Percentiles rank a stretch among this genome's conserved stretches.
These are phyloP conservation scores for Oscheius sp. DNA, from an alignment of 2,888 invertebrate genomes.

Conservation along the genomic window DNA sequence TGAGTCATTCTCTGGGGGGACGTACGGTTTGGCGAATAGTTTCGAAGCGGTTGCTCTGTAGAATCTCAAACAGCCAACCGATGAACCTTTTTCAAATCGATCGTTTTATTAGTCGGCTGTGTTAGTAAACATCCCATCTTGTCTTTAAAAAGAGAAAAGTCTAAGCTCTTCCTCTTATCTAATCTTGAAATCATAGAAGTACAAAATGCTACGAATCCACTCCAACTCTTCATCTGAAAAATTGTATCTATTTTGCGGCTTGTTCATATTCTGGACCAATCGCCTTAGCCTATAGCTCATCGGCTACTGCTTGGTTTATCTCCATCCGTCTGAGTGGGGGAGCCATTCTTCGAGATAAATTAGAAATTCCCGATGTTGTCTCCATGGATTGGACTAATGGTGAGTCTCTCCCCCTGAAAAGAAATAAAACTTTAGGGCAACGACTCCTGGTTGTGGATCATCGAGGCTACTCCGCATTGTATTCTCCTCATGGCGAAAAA, in stretches of 20 bases:
- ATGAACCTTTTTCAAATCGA: no score
- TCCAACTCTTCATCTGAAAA: slow-evolving; percentile 37
- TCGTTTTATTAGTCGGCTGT: no score
- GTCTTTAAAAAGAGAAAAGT: neutral
- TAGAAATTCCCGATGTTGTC: slow-evolving; percentile 38
- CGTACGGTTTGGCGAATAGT: no score
- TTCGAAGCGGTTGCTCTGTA: no score
- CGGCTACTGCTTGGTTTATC: slow-evolving; percentile 36
- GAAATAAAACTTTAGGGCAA: slow-evolving; percentile 43
- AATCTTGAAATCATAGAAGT: slow-evolving; percentile 33
- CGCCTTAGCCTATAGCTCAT: slow-evolving; percentile 32
- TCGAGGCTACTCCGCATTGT: slow-evolving; percentile 37
- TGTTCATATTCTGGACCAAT: slow-evolving; percentile 56
- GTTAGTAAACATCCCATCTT: neutral
- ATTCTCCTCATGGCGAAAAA: slow-evolving; percentile 41
- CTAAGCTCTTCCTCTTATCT: neutral
- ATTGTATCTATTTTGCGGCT: slow-evolving; percentile 48
- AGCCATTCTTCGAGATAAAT: slow-evolving; percentile 34
- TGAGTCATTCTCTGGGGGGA: no score
- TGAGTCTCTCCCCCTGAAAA: no score
- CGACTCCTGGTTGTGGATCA: slow-evolving; percentile 40
- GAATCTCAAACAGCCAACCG: no score
- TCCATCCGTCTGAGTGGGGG: slow-evolving; percentile 43
- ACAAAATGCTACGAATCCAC: slow-evolving; percentile 35
- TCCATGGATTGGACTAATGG: slow-evolving; percentile 49